Conservation (phyloP, 2,113 vertebrate genomes). For the Nematolebias whitei region DNA sequence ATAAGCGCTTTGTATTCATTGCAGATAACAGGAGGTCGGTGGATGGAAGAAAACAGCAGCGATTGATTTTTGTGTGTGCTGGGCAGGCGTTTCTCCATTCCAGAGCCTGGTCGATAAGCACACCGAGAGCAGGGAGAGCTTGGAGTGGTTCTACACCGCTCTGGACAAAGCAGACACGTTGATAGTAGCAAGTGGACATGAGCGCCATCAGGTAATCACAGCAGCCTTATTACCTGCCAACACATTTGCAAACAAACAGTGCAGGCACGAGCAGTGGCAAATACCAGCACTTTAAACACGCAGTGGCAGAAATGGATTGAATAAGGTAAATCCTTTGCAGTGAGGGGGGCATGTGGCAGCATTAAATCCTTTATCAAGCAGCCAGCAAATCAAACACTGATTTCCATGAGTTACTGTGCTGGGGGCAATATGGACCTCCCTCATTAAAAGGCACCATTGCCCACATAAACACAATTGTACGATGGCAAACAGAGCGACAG, state of each 20-base stretch:
- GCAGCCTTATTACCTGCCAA: conserved; percentile 65
- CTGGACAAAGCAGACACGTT: conserved; percentile 40
- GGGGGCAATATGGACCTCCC: conserved; percentile 68
- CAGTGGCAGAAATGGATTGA: conserved; percentile 50
- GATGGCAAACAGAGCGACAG: conserved; percentile 21
- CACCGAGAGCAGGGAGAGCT: conserved; percentile 57
- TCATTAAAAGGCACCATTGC: conserved; percentile 47
- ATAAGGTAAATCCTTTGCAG: conserved; percentile 51
- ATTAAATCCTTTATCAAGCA: conserved; percentile 74
- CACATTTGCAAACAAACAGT: conserved; percentile 26
- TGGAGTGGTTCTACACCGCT: conserved; percentile 40
- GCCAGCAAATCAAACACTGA: conserved; percentile 76
- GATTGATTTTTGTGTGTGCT: conserved; percentile 82
- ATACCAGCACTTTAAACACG: conserved; percentile 25
- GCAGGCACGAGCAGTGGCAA: conserved; percentile 30
- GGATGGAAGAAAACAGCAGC: conserved; percentile 73
- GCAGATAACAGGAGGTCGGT: conserved; percentile 71
- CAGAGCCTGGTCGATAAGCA: conserved; percentile 79
- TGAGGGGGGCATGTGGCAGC: conserved; percentile 45
- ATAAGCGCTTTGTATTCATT: conserved; percentile 73
- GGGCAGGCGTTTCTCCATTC: conserved; percentile 80
- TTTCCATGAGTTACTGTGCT: conserved; percentile 66
- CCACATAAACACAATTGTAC: conserved; percentile 34
- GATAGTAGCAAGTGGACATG: conserved; percentile 49
- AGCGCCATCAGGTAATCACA: conserved; percentile 69